Base-by-base conservation (phyloP, 2,888 invertebrate genomes). In the Loripinus fragilis region DNA sequence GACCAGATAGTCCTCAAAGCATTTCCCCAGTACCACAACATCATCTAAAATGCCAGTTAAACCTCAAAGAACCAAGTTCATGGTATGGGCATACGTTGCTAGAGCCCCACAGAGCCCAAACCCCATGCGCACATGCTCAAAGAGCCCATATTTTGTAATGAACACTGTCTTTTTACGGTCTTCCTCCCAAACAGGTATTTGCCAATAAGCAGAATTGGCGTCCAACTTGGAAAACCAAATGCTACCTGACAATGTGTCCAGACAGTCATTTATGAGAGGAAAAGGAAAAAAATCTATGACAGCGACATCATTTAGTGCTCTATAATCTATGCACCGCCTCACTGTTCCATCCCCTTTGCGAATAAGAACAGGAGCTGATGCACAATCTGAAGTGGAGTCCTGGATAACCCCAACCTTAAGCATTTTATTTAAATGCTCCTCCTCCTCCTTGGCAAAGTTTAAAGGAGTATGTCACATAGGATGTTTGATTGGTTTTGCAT, bases 31-130 rank as follows among this genome's bases (percentile, higher is more conserved):
- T 0, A 85, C 84, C 33, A 86, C 33, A 3, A 80, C 70, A 38
- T 87, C 87, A 65, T 86, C 81, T 20, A 87, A 38, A 42, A 83
- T 68, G 25, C 45, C 68, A 68, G n/a, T 35, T 41, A 2, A 68
- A 23, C 25, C 68, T 38, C 23, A 25, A 23, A 68, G 23, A 0
- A 68, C 68, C 1, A 68, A 20, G 45, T 68, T 68, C 45, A 45
- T 45, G 15, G 20, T 20, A 2, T 20, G 7, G 20, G 45, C 45
- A 45, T 45, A 45, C 17, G 45, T 45, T 45, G 45, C 45, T 2
- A 20, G 45, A 8, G 45, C 45, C 15, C 20, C 20, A 17, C 45
- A 45, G 20, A 45, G 45, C 15, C 45, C 45, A 20, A 45, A 45
- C 3, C 45, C 45, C 17, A 45, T 45, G 8, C 20, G 8, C 84